Evolutionary conservation across 1,140 invertebrate genomes (phyloP).

Genomic region (Eueides isabella): DNA sequence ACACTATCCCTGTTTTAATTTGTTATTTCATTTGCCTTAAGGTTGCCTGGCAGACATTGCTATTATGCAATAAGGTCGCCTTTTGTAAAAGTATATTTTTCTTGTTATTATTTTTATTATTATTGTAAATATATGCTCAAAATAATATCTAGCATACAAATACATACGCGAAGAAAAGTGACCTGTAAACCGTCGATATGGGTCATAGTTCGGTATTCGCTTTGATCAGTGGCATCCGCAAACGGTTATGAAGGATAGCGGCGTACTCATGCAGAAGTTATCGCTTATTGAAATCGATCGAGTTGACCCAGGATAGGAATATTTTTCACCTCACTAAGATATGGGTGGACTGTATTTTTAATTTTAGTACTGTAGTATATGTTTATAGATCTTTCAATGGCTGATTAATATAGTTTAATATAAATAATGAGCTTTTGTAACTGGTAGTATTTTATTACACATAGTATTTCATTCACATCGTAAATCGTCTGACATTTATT

Average conservation of each 20-base stretch:
- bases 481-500: no score
- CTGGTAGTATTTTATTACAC: no score
- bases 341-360: slow-evolving; percentile 26
- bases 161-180: background rate
- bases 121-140: background rate
- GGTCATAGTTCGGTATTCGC: slow-evolving; percentile 36
- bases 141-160: background rate
- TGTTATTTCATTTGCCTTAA: no score
- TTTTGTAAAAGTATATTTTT: no score
- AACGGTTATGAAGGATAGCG: slow-evolving; percentile 53
- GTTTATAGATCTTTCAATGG: background rate
- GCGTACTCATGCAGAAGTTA: slow-evolving; percentile 68
- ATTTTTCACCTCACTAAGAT: slow-evolving; percentile 50
- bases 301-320: slow-evolving; percentile 46
- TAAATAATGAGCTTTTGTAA: no score
- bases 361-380: slow-evolving; percentile 21
- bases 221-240: slow-evolving; percentile 57
- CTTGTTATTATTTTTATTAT: no score
- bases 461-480: no score
- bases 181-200: background rate
- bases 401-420: no score
- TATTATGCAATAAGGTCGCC: no score
- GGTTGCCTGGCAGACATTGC: no score
- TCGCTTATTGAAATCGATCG: slow-evolving; percentile 73
- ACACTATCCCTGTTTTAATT: no score